Evolutionary conservation across 2,113 vertebrate species (phyloP), one percentile per base, ranked within the genome.

Genomic region (Gobius niger): DNA sequence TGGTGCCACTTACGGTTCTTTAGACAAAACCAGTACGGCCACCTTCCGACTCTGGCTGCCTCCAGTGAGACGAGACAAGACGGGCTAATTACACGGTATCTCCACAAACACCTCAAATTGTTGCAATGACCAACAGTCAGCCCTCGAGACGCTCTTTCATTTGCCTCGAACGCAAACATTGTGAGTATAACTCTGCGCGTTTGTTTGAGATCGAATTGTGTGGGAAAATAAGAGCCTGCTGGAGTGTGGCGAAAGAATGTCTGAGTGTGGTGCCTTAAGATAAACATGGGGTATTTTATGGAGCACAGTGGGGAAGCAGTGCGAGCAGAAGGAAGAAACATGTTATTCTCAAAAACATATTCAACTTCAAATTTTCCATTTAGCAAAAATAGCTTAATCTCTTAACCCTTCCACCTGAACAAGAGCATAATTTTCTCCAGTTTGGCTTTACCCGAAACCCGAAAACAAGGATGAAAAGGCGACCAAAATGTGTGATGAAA

Each of bases 1-100:
- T 76, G 66, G 71, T 61, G 71, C 69, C 2, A 10, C 46, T 63
- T 15, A 73, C 74, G 71, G 77, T 24, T 81, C 73, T 83, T 74
- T 18, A 74, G 65, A 82, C 46, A 87, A 81, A 86, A 87, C 77
- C 82, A 83, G 84, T 74, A 73, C 72, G 70, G 84, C 82, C 78
- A 83, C 67, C 69, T 54, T 54, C 61, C 70, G 63, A 34, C 24
- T 80, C 51, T 53, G 15, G 24, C 24, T 61, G 47, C 68, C 78
- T 87, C 72, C 44, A 34, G 75, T 75, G 59, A 78, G 50, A 78
- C 65, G 76, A 71, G 56, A 72, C 56, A 72, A 85, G 67, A 82
- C 82, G 73, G 71, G 64, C 34, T 83, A 86, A 87, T 89, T 85
- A 83, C 78, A 87, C 3, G 47, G 77, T 70, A 56, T 51, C 63